Conservation (phyloP, 2,888 invertebrate species). For the Drosophila neonasuta region DNA sequence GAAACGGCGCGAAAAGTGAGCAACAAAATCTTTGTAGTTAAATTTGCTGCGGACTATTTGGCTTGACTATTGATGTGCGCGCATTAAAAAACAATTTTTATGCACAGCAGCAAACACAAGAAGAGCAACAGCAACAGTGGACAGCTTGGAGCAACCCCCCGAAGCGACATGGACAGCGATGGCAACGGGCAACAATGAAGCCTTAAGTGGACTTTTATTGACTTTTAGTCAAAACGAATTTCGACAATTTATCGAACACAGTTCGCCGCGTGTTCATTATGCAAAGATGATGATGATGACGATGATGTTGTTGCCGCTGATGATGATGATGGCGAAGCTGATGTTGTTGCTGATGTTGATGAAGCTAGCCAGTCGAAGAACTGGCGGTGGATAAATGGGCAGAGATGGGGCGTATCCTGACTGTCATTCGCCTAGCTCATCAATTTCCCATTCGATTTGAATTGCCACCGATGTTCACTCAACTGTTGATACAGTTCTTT, state of each 20-base stretch:
- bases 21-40: slow-evolving; percentile 68
- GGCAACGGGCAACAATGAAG: slow-evolving; percentile 68
- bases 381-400: slow-evolving; percentile 1
- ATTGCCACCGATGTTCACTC: slow-evolving; percentile 52
- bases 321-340: slow-evolving; percentile 10
- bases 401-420: slow-evolving; percentile 43
- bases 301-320: slow-evolving; percentile 20
- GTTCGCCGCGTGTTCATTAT: slow-evolving; percentile 73
- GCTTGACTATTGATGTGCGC: slow-evolving; percentile 76
- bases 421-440: slow-evolving; percentile 72
- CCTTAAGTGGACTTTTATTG: slow-evolving; percentile 77
- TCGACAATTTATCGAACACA: slow-evolving; percentile 75
- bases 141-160: slow-evolving; percentile 32
- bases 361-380: slow-evolving; percentile 26
- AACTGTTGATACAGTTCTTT: slow-evolving; percentile 64
- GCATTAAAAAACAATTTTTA: slow-evolving; percentile 78
- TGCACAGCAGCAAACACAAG: slow-evolving; percentile 51
- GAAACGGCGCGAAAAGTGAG: slow-evolving; percentile 55
- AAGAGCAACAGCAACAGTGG: slow-evolving; percentile 34
- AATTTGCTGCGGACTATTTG: slow-evolving; percentile 74
- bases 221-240: slow-evolving; percentile 78
- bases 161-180: slow-evolving; percentile 36
- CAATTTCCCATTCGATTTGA: slow-evolving; percentile 74
- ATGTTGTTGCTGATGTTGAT: slow-evolving; percentile 30
- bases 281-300: slow-evolving; percentile 41